Base-by-base conservation (phyloP, 2,888 invertebrate genomes). In the Hofmannophila pseudospretella region DNA sequence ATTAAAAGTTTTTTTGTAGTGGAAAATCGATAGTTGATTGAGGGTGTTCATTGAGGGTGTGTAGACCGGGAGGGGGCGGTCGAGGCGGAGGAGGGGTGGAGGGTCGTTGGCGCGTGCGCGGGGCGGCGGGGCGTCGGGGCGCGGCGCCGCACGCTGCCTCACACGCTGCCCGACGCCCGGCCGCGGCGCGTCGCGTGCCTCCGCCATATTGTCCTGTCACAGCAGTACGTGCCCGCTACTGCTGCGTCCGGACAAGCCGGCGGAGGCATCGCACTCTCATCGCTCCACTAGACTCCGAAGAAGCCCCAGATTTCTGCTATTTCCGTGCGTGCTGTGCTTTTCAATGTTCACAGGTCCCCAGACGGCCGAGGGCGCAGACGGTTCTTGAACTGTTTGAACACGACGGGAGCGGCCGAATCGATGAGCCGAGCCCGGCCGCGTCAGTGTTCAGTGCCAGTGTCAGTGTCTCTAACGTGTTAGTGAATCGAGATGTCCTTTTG, bases 171-270 rank as follows among this genome's bases (percentile, higher is more conserved):
- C 75, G 81, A 73, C 84, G 62, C 71, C 80, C 81, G 77, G 53
- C 64, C 53, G 52, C 54, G 46, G 49, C 58, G 55, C 64, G 50
- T 49, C 63, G 78, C 82, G 78, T 88, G 86, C 79, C 81, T 89
- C 90, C 92, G 90, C 91, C 93, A 96, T 96, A 96, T 96, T 96
- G 96, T 96, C 96, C 95, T 95, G 96, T 96, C 96, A 96, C 96
- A 96, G 96, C 96, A 96, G 96, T 96, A 96, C 92, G 91, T 88
- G 43, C 55, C 82, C 70, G 78, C 89, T 96, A 96, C 96, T 96
- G 96, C 94, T 96, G 94, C 91, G 91, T 89, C 94, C 91, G 94
- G 96, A 95, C 96, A 96, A 94, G 63, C 67, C 72, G 84, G 80
- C 48, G 59, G 72, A 58, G 71, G 59, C 51, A 70, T 54, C 47